Base-by-base conservation (phyloP, 2,888 invertebrate genomes). In the Drosophila fungiperda region DNA sequence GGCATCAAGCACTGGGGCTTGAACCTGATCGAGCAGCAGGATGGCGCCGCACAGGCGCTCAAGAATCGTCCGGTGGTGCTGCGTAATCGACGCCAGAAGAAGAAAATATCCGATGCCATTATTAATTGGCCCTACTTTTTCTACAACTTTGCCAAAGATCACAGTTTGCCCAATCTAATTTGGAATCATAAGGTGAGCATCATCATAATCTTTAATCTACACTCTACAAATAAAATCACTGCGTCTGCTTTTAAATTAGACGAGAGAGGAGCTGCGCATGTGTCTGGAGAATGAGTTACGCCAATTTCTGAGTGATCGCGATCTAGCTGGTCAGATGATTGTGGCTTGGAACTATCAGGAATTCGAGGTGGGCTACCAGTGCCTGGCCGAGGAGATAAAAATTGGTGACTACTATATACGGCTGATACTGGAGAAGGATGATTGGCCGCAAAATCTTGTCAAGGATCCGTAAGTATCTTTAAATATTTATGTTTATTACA, bases 291-390 rank as follows among this genome's bases (percentile, higher is more conserved):
- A 97, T 92, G 99, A 99, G 93, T 95, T 99, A 61, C 95, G 98
- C 52, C 96, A 97, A 67, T 98, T 99, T 93, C 95, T 95, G 0
- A 96, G 96, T 6, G 99, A 99, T 93, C 96, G 98, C 76, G 99
- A 99, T 91, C 95, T 98, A 78, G 96, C 97, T 26, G 96, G 97
- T 32, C 95, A 95, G 32, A 94, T 95, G 59, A 94, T 97, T 33
- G 97, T 97, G 0, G 97, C 99, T 0, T 99, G 99, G 99, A 99
- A 99, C 94, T 98, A 99, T 94, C 96, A 97, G 48, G 99, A 99
- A 93, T 98, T 99, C 92, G 98, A 99, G 94, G 96, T 99, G 17
- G 96, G 96, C 89, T 99, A 99, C 94, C 96, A 97, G 78, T 98
- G 99, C 90, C 94, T 99, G 77, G 96, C 97, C 66, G 98, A 99